Conservation (phyloP, 2,797 vertebrate genomes). For the Anomalospiza imberbis region DNA sequence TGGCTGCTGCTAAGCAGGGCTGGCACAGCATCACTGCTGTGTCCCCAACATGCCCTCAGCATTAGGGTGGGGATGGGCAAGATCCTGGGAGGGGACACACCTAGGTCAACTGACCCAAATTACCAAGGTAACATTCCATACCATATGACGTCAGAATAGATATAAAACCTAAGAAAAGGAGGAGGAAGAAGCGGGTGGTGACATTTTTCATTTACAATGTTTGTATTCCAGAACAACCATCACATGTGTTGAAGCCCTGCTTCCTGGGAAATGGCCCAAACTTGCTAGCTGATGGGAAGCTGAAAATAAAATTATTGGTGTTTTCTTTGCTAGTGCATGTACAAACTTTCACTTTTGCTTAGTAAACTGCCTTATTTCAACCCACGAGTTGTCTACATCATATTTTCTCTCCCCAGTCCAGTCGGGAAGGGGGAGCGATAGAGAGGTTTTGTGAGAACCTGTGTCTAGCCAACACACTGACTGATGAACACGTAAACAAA, state of each 20-base stretch:
- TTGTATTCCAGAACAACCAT: neutral
- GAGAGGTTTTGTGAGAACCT: neutral
- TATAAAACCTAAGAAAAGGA: neutral
- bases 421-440: neutral
- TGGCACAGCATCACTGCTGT: neutral
- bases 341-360: neutral
- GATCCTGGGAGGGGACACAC: neutral
- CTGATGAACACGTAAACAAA: neutral
- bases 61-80: neutral
- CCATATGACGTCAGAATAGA: accelerated
- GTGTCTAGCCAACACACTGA: neutral
- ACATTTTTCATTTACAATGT: neutral
- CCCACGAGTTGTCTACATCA: accelerated
- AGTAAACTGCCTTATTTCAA: neutral
- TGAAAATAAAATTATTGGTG: neutral
- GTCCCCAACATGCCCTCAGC: neutral
- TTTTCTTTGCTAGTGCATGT: neutral
- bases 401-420: neutral
- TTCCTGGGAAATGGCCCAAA: neutral
- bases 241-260: neutral
- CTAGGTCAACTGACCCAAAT: neutral
- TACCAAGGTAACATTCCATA: neutral
- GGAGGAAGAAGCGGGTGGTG: accelerated
- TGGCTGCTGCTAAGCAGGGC: neutral
- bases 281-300: neutral